phyloP scores from a whole-genome alignment of 2,113 vertebrate species.

The Jaculus jaculus region DNA sequence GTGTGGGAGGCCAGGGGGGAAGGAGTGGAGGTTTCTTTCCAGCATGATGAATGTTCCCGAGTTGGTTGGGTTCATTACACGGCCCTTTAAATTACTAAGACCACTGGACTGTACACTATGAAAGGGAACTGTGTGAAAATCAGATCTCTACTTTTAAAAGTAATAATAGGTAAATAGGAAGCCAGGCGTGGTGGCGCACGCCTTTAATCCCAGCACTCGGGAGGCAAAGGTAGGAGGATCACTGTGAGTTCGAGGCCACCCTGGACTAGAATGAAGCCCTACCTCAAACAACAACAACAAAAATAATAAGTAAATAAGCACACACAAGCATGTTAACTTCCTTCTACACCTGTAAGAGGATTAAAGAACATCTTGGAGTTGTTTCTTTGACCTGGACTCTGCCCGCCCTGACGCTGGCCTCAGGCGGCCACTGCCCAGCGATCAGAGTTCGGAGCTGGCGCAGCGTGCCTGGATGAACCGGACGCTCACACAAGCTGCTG shows the following conservation, averaged over 20 bases:
- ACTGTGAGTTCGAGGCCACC: too few relatives aligned
- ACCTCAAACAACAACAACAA: too few relatives aligned
- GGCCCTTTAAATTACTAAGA: background rate
- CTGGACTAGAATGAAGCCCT: too few relatives aligned
- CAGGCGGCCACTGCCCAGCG: background rate
- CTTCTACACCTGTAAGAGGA: background rate
- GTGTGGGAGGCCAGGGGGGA: too few relatives aligned
- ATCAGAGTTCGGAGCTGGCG: constrained; percentile 1
- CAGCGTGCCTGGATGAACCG: background rate
- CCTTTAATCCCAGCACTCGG: too few relatives aligned
- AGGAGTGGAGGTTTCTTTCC: background rate
- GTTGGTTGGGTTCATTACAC: background rate
- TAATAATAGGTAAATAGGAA: background rate
- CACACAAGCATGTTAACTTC: background rate
- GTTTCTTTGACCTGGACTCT: background rate
- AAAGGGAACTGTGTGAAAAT: background rate
- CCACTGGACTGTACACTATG: background rate
- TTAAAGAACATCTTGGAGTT: background rate
- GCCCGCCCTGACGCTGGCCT: background rate
- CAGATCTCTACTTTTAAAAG: background rate
- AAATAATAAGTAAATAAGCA: background rate
- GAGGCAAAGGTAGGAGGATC: too few relatives aligned
- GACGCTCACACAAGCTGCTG: background rate
- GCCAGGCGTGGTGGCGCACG: too few relatives aligned
- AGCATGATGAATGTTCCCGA: background rate